Base-by-base conservation (phyloP, 2,113 vertebrate genomes). In the Artemisiospiza belli region DNA sequence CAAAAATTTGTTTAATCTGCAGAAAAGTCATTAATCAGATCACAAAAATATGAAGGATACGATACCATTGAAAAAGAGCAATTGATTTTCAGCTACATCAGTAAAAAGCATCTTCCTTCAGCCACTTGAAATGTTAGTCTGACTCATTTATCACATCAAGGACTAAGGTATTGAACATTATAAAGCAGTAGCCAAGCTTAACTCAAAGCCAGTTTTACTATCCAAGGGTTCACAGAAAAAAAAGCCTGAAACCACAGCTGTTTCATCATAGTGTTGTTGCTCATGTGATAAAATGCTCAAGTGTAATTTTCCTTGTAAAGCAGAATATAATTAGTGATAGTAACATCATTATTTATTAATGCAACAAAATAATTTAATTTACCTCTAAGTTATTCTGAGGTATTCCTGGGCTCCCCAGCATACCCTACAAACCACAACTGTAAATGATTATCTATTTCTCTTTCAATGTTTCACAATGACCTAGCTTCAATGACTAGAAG, bases 61-160 rank as follows among this genome's bases (percentile, higher is more conserved):
- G 18, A 63, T 64, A 85, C 31, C 57, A 81, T 2, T 82, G 49
- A 87, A 94, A 95, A 82, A 87, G 51, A 66, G 55, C 55, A 91
- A 66, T 15, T 89, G 80, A 68, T 87, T 97, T 96, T 87, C 67
- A 93, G 73, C 69, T 78, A 61, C 7, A 58, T 78, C 83, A 94
- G 70, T 69, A 82, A 66, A 55, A 92, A 76, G 30, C 52, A 73
- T 52, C 57, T 84, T 75, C 30, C 64, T 94, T 76, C 52, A 93
- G 49, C 69, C 57, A 57, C 72, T 67, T 79, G 59, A 86, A 78
- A 72, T 12, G 21, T 57, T 55, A 80, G 28, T 70, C 82, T 72
- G 74, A 93, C 51, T 94, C 72, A 85, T 74, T 91, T 88, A 72
- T 77, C 41, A 59, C 51, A 83, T 43, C 68, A 92, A 91, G 94